Conservation (phyloP, 2,888 invertebrate species). For the Lamproptera curius region DNA sequence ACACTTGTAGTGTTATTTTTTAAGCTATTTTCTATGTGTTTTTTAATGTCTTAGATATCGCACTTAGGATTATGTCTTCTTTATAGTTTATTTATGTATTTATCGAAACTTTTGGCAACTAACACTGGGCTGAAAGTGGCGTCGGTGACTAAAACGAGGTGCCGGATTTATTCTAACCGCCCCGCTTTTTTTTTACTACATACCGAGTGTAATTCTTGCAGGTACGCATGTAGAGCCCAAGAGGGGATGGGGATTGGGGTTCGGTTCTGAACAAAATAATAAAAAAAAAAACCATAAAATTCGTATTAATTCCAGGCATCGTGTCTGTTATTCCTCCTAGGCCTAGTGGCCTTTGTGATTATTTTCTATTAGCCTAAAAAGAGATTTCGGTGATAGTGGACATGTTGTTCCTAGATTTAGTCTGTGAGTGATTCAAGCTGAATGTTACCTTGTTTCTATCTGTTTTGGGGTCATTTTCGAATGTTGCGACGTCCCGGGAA, state of each 20-base stretch:
- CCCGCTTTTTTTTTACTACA: slow-evolving; percentile 13
- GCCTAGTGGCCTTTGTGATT: slow-evolving; percentile 31
- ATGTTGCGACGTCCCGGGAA: slow-evolving; percentile 39
- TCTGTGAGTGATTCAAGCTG: slow-evolving; percentile 21
- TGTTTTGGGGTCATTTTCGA: slow-evolving; percentile 12
- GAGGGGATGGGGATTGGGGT: slow-evolving; percentile 28
- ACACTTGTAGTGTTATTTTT: too few relatives aligned
- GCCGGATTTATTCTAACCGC: slow-evolving; percentile 3
- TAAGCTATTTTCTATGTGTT: not conserved
- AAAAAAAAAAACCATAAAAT: too few relatives aligned
- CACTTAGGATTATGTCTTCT: slow-evolving; percentile 33
- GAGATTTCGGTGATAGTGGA: slow-evolving; percentile 48
- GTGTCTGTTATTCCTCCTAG: slow-evolving; percentile 32
- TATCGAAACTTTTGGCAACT: slow-evolving; percentile 39
- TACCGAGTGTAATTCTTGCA: slow-evolving; percentile 50
- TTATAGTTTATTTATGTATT: too few relatives aligned
- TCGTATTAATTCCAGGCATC: slow-evolving; percentile 41
- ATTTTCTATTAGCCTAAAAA: slow-evolving; percentile 44
- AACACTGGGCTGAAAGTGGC: slow-evolving; percentile 36
- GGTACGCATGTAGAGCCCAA: slow-evolving; percentile 67
- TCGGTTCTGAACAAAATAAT: slow-evolving; percentile 40
- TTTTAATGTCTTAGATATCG: slow-evolving; percentile 18
- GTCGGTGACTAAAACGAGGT: slow-evolving; percentile 13
- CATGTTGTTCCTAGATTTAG: slow-evolving; percentile 53
- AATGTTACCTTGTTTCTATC: not conserved